These are phyloP conservation scores for Falco cherrug DNA, from an alignment of 2,797 vertebrate species.

Conservation along the genomic window DNA sequence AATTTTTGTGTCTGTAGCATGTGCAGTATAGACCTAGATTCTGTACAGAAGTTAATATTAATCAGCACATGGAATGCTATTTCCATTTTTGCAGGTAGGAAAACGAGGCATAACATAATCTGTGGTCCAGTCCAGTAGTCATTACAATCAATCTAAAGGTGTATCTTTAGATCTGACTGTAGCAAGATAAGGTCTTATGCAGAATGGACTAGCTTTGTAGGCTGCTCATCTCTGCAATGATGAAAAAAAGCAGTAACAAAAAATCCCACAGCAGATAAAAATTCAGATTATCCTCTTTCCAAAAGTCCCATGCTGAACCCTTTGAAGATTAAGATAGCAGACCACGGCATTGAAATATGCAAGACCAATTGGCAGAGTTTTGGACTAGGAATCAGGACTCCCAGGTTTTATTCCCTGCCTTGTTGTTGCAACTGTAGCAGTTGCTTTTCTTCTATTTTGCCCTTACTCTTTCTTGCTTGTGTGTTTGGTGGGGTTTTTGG, in stretches of 20 bases:
- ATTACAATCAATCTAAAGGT: background rate
- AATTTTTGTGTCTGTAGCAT: background rate
- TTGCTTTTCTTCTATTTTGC: background rate
- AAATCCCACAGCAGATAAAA: slow-evolving; percentile 9
- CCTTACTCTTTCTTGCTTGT: background rate
- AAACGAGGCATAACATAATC: background rate
- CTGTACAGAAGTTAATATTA: background rate
- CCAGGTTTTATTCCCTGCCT: background rate
- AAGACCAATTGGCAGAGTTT: background rate
- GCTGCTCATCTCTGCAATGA: background rate
- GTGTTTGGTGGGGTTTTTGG: too few species aligned
- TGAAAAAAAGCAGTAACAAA: slow-evolving; percentile 4
- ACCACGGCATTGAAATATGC: background rate
- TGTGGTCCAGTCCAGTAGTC: background rate
- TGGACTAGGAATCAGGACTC: background rate
- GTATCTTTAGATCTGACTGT: background rate
- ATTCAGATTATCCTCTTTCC: background rate
- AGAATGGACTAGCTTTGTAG: background rate
- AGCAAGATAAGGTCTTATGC: background rate
- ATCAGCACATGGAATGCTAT: background rate
- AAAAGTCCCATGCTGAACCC: background rate
- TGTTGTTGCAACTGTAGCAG: background rate
- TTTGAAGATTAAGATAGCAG: background rate
- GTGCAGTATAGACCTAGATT: background rate
- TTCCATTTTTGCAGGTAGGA: background rate